A percentile compares a stretch with the other conserved stretches of the same genome.
phyloP scores from a whole-genome alignment of 2,113 vertebrate genomes.

The Tachuris rubrigastra region DNA sequence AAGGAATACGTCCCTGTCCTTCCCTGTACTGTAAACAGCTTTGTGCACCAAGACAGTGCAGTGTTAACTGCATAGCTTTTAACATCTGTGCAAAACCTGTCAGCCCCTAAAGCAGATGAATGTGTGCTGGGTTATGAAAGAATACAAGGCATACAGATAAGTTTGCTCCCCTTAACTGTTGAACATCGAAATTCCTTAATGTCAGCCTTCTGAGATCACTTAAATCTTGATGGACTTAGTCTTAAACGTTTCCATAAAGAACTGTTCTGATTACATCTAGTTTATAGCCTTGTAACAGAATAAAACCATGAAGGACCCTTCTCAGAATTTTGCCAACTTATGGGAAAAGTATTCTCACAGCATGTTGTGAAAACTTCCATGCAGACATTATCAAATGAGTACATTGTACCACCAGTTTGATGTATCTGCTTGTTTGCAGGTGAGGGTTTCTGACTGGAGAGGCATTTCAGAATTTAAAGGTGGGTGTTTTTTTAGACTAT shows the following conservation, averaged over 20 bases:
- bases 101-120: background rate
- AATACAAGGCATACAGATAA: background rate
- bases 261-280: background rate
- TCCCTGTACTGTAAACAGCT: background rate
- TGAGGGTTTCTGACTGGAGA: background rate
- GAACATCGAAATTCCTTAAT: background rate
- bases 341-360: background rate
- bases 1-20: background rate
- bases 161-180: background rate
- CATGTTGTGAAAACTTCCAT: background rate
- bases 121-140: background rate
- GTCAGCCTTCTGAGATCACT: background rate
- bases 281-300: background rate
- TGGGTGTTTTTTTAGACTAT: rapidly evolving
- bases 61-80: too few species aligned
- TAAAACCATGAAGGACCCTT: background rate
- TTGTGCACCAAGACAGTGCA: background rate
- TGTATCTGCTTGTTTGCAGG: background rate
- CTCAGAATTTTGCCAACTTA: background rate
- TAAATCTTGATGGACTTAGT: background rate
- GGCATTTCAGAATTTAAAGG: background rate
- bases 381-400: background rate
- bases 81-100: background rate
- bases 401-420: background rate
- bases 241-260: background rate